Evolutionary conservation across 1,140 invertebrate genomes (phyloP), one percentile per base, ranked within the genome.

Genomic region (Magallana ariakensis): DNA sequence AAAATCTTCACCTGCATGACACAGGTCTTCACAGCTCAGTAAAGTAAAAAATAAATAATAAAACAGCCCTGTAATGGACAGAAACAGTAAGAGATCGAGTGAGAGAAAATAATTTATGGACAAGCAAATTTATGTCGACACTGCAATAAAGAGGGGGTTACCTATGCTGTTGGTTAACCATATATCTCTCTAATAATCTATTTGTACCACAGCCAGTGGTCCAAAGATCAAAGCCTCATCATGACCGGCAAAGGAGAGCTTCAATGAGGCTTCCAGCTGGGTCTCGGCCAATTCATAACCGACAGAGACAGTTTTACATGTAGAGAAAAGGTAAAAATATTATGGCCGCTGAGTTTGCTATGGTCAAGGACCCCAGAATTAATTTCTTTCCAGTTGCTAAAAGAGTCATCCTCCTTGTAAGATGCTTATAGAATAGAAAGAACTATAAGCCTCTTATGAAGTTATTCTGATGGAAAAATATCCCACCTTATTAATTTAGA

Each of bases 181-280:
- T 75, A 33, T 26, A 75, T 33, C 33, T 46, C 33, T 46, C 2
- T 46, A 46, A 46, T 46, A 75, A 75, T 75, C 66, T 75, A 75
- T 19, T 19, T 75, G 22, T 75, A 75, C 22, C 22, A 46, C 33
- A 19, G 66, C 66, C 66, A 75, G 9, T 22, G 22, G 22, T 75
- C 66, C 66, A 75, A 75, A 75, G 66, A 75, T 75, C 66, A 75
- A 75, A 75, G 66, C 66, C 66, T 75, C 66, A 75, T 75, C 66
- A 75, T 75, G 22, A 26, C 22, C 22, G 8, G 15, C 15, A 62
- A 1, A 75, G 3, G 22, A 75, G 66, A 5, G 33, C 33, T 46
- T 46, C 33, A 46, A 46, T 46, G 33, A 46, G 33, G 33, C 33
- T 46, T 46, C 33, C 33, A n/a, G n/a, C n/a, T 46, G 33, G 33